Percentiles rank a stretch among this genome's conserved stretches.
Evolutionary conservation across 1,140 invertebrate species (phyloP).

Genomic region (Psilanteris sp.): DNA sequence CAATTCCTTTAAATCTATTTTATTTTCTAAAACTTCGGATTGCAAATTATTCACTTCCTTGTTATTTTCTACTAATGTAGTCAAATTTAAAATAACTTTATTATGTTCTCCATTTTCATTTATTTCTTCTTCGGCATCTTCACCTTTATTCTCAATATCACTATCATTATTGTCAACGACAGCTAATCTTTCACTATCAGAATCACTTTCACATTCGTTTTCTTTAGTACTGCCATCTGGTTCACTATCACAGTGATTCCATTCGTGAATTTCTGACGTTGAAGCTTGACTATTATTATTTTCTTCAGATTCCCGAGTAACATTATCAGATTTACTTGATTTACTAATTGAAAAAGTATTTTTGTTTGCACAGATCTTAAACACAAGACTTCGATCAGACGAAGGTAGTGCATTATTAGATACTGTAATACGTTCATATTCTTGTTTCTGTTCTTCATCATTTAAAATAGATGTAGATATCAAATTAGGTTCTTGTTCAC

Average conservation of each 20-base stretch:
- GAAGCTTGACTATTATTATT: constrained; percentile 73
- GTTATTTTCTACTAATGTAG: constrained; percentile 1
- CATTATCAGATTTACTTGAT: constrained; percentile 38
- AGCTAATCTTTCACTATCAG: constrained; percentile 69
- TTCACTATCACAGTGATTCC: constrained; percentile 58
- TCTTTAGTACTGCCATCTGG: constrained; percentile 28
- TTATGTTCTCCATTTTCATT: constrained; percentile 19
- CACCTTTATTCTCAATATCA: constrained; percentile 29
- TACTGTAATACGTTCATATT: constrained; percentile 23
- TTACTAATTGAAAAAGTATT: constrained; percentile 74
- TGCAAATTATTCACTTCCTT: constrained; percentile 29
- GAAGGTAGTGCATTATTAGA: constrained; percentile 68
- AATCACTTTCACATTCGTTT: constrained; percentile 69
- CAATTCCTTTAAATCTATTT: not conserved
- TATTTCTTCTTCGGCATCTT: constrained; percentile 2
- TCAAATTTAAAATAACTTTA: constrained; percentile 19
- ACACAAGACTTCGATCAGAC: constrained; percentile 75
- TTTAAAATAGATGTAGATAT: not conserved
- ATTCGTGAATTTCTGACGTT: constrained; percentile 59
- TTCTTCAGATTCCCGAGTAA: constrained; percentile 68
- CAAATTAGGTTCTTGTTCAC: not conserved
- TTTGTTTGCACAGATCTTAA: constrained; percentile 77
- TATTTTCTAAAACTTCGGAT: constrained; percentile 26
- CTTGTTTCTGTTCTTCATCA: constrained; percentile 38
- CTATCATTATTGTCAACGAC: constrained; percentile 64